Conservation (phyloP, 2,888 invertebrate genomes). For the Drosophila neonasuta region DNA sequence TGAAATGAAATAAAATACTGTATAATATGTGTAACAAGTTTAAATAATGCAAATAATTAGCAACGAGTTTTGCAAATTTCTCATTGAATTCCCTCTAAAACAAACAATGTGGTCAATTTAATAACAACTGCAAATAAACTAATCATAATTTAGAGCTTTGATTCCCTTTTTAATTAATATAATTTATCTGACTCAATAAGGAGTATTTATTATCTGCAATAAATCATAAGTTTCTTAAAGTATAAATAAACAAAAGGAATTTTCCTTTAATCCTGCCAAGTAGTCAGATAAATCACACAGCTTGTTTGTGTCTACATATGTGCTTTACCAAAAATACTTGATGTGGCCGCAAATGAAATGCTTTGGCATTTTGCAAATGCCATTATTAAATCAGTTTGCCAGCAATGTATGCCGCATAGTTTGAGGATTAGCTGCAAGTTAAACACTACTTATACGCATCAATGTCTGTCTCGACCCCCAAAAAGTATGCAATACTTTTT, state of each 20-base stretch:
- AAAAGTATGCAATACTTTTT: slow-evolving; percentile 4
- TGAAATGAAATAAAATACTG: slow-evolving; percentile 19
- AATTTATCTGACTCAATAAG: neutral
- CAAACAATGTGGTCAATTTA: neutral
- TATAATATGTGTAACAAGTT: slow-evolving; percentile 5
- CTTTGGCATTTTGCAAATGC: neutral
- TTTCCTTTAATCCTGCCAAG: neutral
- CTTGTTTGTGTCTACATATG: neutral
- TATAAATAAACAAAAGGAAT: neutral
- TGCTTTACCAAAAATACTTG: neutral
- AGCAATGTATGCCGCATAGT: slow-evolving; percentile 1
- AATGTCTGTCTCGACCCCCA: neutral
- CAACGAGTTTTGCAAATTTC: slow-evolving; percentile 15
- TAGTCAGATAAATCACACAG: slow-evolving; percentile 6
- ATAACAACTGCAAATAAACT: neutral
- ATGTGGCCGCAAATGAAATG: neutral
- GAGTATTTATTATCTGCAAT: neutral
- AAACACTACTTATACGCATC: slow-evolving; percentile 7
- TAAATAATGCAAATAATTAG: slow-evolving; percentile 29
- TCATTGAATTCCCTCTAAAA: neutral
- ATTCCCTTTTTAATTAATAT: neutral
- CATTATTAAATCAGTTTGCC: slow-evolving; percentile 9
- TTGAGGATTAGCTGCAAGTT: slow-evolving; percentile 11
- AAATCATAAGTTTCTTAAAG: neutral
- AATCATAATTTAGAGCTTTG: neutral